Evolutionary conservation across 2,888 invertebrate genomes (phyloP), one percentile per base, ranked within the genome.

Genomic region (Melanophora roralis): DNA sequence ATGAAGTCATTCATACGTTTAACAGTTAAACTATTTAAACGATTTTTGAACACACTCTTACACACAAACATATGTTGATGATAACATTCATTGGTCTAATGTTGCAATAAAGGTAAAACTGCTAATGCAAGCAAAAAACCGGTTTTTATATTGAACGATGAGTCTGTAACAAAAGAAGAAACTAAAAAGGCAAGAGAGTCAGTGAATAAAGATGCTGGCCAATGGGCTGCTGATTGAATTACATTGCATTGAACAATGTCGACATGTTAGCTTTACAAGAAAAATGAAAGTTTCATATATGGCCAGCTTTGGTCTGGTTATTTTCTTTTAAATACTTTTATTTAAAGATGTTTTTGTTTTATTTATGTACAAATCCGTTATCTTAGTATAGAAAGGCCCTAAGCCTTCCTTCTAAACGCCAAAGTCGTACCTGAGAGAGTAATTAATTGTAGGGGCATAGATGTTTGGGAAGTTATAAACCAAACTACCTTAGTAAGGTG

Each of bases 221-320:
- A 73, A 47, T 73, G 45, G 55, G 49, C 21, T n/a, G n/a, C n/a
- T 65, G 45, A 57, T 47, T 73, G 55, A 64, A 47, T n/a, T n/a
- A n/a, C n/a, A n/a, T n/a, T 55, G 47, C 23, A 34, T 45, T 62
- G 36, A 16, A 62, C 45, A 43, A 72, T 51, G 57, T 38, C 19
- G 51, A 21, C 21, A 40, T 62, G 32, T 12, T 16, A n/a, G 38
- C 40, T 32, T 43, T 53, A 45, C 68, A 55, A 68, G 47, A 62
- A 75, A 75, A 75, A 68, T 68, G 75, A 75, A 75, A 75, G 75
- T 75, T 75, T 43, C 27, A 62, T 55, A 27, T 27, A 27, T 64
- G 55, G 21, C 62, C 45, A 55, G 72, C n/a, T n/a, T n/a, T n/a
- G n/a, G n/a, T n/a, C n/a, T n/a, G n/a, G n/a, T n/a, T n/a, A n/a